A percentile compares a stretch with the other conserved stretches of the same genome.
Conservation (phyloP, 2,888 invertebrate species). For the Tipula lateralis region DNA sequence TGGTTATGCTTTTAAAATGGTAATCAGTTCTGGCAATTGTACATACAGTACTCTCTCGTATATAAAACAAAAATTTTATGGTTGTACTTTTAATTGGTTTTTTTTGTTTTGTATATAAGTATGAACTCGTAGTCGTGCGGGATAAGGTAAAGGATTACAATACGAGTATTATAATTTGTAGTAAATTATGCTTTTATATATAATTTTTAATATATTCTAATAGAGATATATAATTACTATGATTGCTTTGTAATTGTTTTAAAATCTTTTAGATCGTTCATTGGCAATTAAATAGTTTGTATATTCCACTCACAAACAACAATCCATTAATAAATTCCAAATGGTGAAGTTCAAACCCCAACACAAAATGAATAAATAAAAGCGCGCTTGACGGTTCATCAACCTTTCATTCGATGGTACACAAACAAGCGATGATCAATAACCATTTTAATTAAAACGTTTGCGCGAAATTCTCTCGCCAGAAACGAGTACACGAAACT, state of each 20-base stretch:
- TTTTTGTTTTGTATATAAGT: neutral
- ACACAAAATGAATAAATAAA: neutral
- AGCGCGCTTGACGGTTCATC: neutral
- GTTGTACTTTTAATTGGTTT: neutral
- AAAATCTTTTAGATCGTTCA: neutral
- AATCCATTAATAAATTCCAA: neutral
- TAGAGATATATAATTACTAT: neutral
- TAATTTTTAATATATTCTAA: neutral
- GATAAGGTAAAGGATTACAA: neutral
- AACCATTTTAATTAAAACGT: neutral
- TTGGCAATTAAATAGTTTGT: neutral
- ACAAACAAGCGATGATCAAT: neutral
- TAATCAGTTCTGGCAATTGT: conserved; percentile 1
- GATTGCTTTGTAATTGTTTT: neutral
- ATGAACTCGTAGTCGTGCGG: neutral
- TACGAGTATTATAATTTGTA: neutral
- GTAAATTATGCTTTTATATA: neutral
- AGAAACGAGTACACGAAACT: neutral
- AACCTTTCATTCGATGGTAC: neutral
- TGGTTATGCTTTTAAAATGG: neutral
- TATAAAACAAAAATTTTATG: neutral
- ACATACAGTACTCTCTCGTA: neutral
- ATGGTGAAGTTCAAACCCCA: neutral
- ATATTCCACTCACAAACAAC: neutral
- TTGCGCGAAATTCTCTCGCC: neutral